These are phyloP conservation scores for Hycleus cichorii DNA, from an alignment of 1,140 invertebrate species.

Conservation along the genomic window DNA sequence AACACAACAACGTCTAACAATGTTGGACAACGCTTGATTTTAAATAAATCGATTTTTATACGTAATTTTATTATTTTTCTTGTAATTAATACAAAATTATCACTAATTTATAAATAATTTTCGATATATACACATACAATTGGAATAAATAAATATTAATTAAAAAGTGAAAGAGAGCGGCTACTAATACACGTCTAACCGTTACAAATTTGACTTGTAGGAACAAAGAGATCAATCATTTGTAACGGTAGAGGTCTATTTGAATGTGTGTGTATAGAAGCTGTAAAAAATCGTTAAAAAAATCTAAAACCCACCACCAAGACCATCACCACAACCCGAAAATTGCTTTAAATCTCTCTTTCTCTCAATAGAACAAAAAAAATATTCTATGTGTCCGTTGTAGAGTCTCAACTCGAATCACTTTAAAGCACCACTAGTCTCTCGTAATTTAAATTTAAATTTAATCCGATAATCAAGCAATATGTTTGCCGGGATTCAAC, in stretches of 20 bases:
- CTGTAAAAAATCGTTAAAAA: neutral
- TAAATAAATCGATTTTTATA: neutral
- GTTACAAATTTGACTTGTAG: slow-evolving; percentile 23
- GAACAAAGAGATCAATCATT: slow-evolving; percentile 16
- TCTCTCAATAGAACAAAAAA: too few relatives aligned
- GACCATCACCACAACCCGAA: slow-evolving; percentile 1
- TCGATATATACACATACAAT: slow-evolving; percentile 18
- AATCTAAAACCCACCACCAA: slow-evolving; percentile 1
- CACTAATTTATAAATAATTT: slow-evolving; percentile 7
- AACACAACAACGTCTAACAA: slow-evolving; percentile 55
- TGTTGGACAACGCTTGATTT: slow-evolving; percentile 21
- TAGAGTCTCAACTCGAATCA: too few relatives aligned
- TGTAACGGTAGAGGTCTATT: slow-evolving; percentile 27
- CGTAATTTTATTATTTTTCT: neutral
- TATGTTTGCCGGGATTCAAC: slow-evolving; percentile 72
- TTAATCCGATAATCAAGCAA: slow-evolving; percentile 46
- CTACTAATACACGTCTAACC: slow-evolving; percentile 21
- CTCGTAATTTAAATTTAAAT: too few relatives aligned
- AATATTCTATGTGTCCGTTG: too few relatives aligned
- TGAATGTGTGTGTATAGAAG: too few relatives aligned
- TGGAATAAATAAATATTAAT: slow-evolving; percentile 23
- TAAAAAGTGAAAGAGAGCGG: slow-evolving; percentile 16
- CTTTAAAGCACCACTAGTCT: too few relatives aligned
- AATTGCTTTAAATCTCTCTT: too few relatives aligned
- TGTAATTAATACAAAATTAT: neutral